Base-by-base conservation (phyloP, 2,797 vertebrate genomes). In the Aldrovandia affinis region DNA sequence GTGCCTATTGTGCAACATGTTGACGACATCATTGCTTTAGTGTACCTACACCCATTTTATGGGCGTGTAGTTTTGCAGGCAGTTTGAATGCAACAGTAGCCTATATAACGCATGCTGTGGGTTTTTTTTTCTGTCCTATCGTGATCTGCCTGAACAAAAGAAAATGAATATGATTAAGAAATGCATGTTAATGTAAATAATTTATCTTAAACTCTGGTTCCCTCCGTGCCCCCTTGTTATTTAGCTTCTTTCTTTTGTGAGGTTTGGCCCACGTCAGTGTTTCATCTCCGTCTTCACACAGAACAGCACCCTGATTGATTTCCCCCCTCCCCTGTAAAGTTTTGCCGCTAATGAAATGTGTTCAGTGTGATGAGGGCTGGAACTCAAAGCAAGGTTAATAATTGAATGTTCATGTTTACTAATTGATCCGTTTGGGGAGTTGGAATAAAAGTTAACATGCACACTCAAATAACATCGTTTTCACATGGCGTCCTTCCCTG, bases 261-360 rank as follows among this genome's bases (percentile, higher is more conserved):
- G 59, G 59, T 28, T 7, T 4, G 96, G 96, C 96, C 97, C 96
- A 96, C 97, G 96, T 94, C 96, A 97, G 97, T 97, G 96, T 97
- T 96, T 28, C 96, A 94, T 96, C 97, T 98, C 59, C 28, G 59
- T 28, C n/a, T n/a, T 28, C 28, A 5, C 3, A 28, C 22, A 63
- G 96, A 83, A 55, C 33, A 50, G n/a, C 3, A 20, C 65, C 4
- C 36, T 78, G 36, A 80, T 83, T 84, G 85, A 90, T 89, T 87
- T 92, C 91, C 92, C 50, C 8, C 57, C 59, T 80, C 30, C 15
- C 63, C 14, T 0, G 18, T 47, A 50, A 50, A 28, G 14, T 68
- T 81, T 84, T 78, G 78, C 78, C 54, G n/a, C 86, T 86, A 95
- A 96, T 93, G 87, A 95, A 95, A 90, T 95, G 92, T 95, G 95